Conservation (phyloP, 2,888 invertebrate species). For the Stenodema calcarata region DNA sequence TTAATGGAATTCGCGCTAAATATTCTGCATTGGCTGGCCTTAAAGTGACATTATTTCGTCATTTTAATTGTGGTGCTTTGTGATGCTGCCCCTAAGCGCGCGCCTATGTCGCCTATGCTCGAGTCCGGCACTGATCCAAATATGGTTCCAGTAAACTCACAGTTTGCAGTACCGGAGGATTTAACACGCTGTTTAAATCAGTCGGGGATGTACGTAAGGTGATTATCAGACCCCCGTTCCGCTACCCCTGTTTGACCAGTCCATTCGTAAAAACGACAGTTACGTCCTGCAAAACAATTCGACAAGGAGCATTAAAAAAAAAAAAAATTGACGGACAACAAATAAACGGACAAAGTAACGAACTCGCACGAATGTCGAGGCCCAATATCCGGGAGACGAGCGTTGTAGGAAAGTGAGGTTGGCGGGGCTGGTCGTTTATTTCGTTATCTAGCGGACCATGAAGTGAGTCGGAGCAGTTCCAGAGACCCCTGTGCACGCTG, state of each 20-base stretch:
- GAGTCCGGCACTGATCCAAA: too few species aligned
- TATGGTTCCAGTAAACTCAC: not conserved
- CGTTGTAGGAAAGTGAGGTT: not conserved
- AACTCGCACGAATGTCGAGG: not conserved
- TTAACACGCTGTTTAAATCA: not conserved
- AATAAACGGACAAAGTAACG: not conserved
- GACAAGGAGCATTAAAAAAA: not conserved
- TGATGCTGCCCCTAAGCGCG: too few species aligned
- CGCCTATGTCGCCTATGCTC: too few species aligned
- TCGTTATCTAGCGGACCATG: slow-evolving; percentile 46
- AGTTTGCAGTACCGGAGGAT: not conserved
- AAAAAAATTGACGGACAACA: not conserved
- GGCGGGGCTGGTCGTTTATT: slow-evolving; percentile 23
- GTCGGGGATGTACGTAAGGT: not conserved
- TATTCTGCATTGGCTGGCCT: too few species aligned
- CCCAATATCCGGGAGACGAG: slow-evolving; percentile 25
- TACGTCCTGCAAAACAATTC: not conserved
- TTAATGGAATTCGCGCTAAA: too few species aligned
- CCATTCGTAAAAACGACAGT: not conserved
- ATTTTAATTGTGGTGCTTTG: too few species aligned
- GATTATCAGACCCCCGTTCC: not conserved
- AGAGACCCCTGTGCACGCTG: not conserved
- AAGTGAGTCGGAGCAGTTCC: slow-evolving; percentile 31
- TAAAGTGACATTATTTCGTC: too few species aligned
- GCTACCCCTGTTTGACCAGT: not conserved